Percentiles rank a stretch among this genome's conserved stretches.
phyloP scores from a whole-genome alignment of 64 coral and sea anemone genomes.

The Exaiptasia diaphana region DNA sequence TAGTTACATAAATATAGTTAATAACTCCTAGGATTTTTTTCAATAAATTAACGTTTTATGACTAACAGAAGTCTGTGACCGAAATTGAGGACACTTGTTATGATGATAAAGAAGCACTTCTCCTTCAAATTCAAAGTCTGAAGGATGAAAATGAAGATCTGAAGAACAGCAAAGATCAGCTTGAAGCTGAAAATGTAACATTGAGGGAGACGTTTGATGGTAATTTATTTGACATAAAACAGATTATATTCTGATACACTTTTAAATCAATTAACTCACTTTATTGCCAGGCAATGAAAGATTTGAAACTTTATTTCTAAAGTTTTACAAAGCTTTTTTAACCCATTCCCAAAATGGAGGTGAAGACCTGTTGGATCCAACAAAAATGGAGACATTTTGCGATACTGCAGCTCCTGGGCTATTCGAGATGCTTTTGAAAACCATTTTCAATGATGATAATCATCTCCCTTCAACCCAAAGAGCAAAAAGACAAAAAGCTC shows the following conservation, averaged over 20 bases:
- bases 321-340: constrained; percentile 25
- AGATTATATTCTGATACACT: background rate
- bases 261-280: background rate
- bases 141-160: background rate
- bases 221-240: background rate
- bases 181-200: background rate
- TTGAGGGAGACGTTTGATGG: background rate
- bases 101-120: background rate
- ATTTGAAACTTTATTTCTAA: constrained; percentile 22
- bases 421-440: background rate
- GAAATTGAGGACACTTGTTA: background rate
- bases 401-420: constrained; percentile 32
- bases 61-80: background rate
- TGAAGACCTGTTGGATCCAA: constrained; percentile 18
- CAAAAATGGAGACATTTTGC: constrained; percentile 33
- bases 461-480: background rate
- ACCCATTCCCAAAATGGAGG: background rate
- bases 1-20: background rate
- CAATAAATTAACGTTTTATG: background rate
- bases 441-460: constrained; percentile 37
- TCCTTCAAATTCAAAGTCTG: background rate
- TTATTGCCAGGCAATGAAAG: background rate
- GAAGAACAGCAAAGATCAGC: background rate
- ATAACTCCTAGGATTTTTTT: background rate
- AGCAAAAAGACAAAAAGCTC: background rate